A percentile compares a stretch with the other conserved stretches of the same genome.
These are phyloP conservation scores for Siniperca obscura DNA, from an alignment of 2,797 vertebrate genomes.

Conservation along the genomic window DNA sequence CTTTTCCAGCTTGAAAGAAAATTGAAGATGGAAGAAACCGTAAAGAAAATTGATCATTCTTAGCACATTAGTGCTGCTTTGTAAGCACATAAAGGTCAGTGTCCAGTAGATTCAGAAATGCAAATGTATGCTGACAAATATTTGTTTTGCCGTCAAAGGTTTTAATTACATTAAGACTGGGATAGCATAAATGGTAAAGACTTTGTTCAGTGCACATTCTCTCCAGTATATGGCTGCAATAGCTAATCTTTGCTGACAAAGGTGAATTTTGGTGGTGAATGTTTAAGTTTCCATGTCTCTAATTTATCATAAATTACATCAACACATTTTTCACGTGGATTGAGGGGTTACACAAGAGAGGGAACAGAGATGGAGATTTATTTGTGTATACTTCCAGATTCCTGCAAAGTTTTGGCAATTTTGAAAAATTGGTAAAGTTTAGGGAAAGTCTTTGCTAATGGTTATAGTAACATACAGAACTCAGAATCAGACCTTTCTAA, in stretches of 20 bases:
- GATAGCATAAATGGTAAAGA: neutral
- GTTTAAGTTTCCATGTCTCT: constrained; percentile 32
- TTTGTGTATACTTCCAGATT: constrained; percentile 21
- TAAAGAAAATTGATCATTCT: neutral
- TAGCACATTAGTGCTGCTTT: constrained; percentile 1
- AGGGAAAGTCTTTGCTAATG: neutral
- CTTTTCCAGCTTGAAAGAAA: neutral
- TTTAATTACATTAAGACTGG: constrained; percentile 12
- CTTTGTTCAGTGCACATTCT: neutral
- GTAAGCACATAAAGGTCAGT: neutral
- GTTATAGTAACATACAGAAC: neutral
- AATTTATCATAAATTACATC: constrained; percentile 37
- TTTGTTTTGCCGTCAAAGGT: neutral
- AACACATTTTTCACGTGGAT: constrained; percentile 19
- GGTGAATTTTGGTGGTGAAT: constrained; percentile 12
- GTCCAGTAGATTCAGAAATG: constrained; percentile 14
- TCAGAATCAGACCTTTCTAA: neutral
- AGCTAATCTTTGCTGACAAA: constrained; percentile 17
- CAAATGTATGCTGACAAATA: constrained; percentile 10
- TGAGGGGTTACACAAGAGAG: neutral
- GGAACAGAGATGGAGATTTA: constrained; percentile 27
- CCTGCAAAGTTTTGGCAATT: neutral
- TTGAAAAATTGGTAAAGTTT: neutral
- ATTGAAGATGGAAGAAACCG: neutral
- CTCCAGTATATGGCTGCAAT: neutral